Base-by-base conservation (phyloP, 2,113 vertebrate species). In the Phoenicopterus ruber region DNA sequence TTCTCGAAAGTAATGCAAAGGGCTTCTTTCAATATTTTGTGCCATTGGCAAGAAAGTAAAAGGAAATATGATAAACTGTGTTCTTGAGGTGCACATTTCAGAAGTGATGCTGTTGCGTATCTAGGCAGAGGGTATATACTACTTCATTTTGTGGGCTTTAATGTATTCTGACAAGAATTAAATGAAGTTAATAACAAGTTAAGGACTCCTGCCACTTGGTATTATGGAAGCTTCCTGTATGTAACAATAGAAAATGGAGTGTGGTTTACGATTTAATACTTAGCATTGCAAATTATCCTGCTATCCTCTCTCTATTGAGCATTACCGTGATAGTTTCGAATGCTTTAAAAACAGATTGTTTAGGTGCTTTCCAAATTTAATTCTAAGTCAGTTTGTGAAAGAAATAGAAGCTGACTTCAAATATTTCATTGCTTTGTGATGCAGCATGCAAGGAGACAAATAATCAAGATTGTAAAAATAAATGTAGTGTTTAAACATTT, bases 101-200 rank as follows among this genome's bases (percentile, higher is more conserved):
- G 59, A 93, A 92, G 31, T 24, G 50, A 47, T 90, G 20, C 4
- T 47, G 36, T n/a, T 95, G 40, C 57, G 49, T 82, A 81, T 74
- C 13, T 78, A 94, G 93, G 18, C 50, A 87, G 55, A 92, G 49
- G 62, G 55, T 91, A 55, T 66, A 82, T 17, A 36, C 26, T 22
- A n/a, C 54, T 93, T 81, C 2, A 57, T 63, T 85, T 66, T 66
- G 26, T 72, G 6, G 18, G 31, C 44, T 81, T 90, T 61, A 58
- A 62, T 52, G 26, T 81, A 54, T 90, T 90, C 47, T 90, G 55
- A 26, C 47, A 91, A 83, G 77, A 81, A 70, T 59, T 82, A 88
- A 93, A 96, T 86, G 16, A 85, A 96, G 42, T 89, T 87, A 40
- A 46, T 94, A 83, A 81, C 15, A 93, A 97, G 61, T 76, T 94